Conservation (phyloP, 2,113 vertebrate species). For the Oenanthe oenanthe region DNA sequence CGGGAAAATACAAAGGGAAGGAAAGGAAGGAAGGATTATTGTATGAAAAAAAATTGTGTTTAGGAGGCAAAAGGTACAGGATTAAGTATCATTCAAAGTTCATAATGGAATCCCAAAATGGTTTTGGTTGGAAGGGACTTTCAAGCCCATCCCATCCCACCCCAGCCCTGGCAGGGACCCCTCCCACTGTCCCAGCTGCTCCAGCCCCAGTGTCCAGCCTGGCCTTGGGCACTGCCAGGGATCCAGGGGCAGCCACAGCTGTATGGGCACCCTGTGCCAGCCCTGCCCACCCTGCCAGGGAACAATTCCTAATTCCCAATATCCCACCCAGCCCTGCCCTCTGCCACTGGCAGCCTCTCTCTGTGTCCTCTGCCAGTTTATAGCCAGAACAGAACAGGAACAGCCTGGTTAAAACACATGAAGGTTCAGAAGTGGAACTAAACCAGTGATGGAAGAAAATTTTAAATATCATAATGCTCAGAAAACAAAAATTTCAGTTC, state of each 20-base stretch:
- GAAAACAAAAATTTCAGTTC: background rate
- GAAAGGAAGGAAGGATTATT: background rate
- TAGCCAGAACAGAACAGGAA: background rate
- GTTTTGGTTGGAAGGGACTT: rapidly evolving
- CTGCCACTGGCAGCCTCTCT: background rate
- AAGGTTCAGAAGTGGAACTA: background rate
- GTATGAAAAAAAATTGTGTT: background rate
- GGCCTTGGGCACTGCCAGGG: background rate
- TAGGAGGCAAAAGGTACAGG: background rate
- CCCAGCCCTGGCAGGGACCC: background rate
- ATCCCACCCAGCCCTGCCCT: background rate
- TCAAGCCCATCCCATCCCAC: rapidly evolving
- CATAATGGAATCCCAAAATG: background rate
- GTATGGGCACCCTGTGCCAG: background rate
- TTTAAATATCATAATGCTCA: background rate
- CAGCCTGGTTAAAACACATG: background rate
- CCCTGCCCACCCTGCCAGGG: background rate
- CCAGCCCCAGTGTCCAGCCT: background rate
- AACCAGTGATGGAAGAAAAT: background rate
- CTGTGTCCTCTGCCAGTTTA: background rate
- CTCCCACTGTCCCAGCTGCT: background rate
- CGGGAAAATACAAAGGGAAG: background rate
- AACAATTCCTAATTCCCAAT: background rate
- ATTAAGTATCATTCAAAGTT: background rate
- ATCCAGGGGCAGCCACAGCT: background rate